phyloP scores from a whole-genome alignment of 1,140 invertebrate species.

The Mycetomoellerius zeteki region DNA sequence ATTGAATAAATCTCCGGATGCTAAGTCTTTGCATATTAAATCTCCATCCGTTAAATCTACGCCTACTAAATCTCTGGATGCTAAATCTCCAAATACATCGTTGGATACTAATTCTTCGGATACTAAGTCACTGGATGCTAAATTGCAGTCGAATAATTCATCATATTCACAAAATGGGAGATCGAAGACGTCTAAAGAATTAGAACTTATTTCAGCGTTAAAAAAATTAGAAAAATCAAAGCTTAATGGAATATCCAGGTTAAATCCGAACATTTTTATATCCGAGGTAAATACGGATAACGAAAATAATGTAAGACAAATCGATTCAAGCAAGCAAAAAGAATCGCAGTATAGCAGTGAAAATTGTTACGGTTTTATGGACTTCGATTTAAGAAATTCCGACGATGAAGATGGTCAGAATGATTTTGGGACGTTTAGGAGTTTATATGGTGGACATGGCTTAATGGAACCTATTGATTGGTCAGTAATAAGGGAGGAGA shows the following conservation, averaged over 20 bases:
- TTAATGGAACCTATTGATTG: constrained; percentile 67
- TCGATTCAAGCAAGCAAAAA: neutral
- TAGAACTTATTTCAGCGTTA: no score
- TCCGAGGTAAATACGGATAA: neutral
- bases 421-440: constrained; percentile 25
- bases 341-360: neutral
- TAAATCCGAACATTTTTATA: neutral
- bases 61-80: neutral
- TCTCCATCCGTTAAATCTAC: neutral
- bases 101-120: neutral
- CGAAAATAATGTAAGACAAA: neutral
- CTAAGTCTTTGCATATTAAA: neutral
- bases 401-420: neutral
- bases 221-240: neutral
- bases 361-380: neutral
- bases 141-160: neutral
- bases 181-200: neutral
- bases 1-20: neutral
- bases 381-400: neutral
- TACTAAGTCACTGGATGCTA: neutral
- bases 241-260: neutral
- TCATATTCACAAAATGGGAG: neutral
- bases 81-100: neutral
- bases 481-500: neutral
- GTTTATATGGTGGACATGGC: constrained; percentile 50